These are phyloP conservation scores for Pseudochaenichthys georgianus DNA, from an alignment of 2,797 vertebrate species.

Conservation along the genomic window DNA sequence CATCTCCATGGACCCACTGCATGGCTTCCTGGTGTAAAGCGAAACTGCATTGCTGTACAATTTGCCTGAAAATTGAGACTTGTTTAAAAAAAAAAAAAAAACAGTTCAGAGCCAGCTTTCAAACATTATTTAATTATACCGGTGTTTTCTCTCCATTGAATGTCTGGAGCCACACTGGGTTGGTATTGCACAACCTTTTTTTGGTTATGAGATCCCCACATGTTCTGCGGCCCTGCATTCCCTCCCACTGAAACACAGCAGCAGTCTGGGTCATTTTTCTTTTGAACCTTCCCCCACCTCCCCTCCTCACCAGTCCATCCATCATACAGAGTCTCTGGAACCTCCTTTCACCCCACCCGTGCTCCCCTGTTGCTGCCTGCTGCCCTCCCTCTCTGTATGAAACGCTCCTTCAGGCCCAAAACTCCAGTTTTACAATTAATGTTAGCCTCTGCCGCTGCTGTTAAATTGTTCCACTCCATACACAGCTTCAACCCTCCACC, in stretches of 20 bases:
- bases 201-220: constrained; percentile 74
- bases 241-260: constrained; percentile 62
- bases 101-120: not conserved
- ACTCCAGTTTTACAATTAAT: constrained; percentile 64
- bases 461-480: constrained; percentile 66
- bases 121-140: constrained; percentile 21
- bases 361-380: constrained; percentile 45
- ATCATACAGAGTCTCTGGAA: constrained; percentile 73
- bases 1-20: constrained; percentile 47
- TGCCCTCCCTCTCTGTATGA: constrained; percentile 36
- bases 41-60: not conserved
- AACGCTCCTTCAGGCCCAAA: constrained; percentile 42
- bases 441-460: constrained; percentile 44
- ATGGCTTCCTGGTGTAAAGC: constrained; percentile 3
- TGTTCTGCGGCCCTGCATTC: constrained; percentile 57
- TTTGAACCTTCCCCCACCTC: constrained; percentile 65
- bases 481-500: constrained; percentile 58
- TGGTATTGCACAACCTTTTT: constrained; percentile 31
- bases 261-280: constrained; percentile 73
- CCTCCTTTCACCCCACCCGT: constrained; percentile 61
- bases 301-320: constrained; percentile 75
- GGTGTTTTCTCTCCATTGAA: not conserved
- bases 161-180: constrained; percentile 15
- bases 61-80: not conserved
- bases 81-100: not conserved